These are phyloP conservation scores for Dreissena polymorpha DNA, from an alignment of 1,140 invertebrate genomes.

Conservation along the genomic window DNA sequence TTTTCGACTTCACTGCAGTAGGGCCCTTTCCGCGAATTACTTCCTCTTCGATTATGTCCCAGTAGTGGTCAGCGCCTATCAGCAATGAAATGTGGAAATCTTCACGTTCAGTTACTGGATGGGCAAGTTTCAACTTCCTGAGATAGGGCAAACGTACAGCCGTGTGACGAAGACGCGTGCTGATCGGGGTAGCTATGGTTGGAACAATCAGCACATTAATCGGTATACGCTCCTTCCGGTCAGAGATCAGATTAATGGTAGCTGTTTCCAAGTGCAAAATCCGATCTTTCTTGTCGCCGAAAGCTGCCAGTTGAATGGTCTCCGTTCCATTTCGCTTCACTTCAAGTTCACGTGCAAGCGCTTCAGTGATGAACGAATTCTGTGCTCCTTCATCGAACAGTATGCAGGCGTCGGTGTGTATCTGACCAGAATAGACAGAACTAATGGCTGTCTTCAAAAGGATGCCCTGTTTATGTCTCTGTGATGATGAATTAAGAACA, in stretches of 20 bases:
- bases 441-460: constrained; percentile 20
- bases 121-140: constrained; percentile 44
- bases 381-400: constrained; percentile 34
- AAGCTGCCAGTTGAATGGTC: constrained; percentile 4
- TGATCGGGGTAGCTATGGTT: constrained; percentile 26
- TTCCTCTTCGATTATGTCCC: constrained; percentile 14
- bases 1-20: constrained; percentile 42
- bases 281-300: background rate
- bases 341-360: constrained; percentile 27
- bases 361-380: constrained; percentile 29
- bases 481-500: constrained; percentile 1
- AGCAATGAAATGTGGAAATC: constrained; percentile 34
- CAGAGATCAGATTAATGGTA: background rate
- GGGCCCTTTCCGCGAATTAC: constrained; percentile 39
- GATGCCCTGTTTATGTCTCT: background rate
- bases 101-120: constrained; percentile 7
- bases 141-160: constrained; percentile 10
- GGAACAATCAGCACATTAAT: constrained; percentile 40
- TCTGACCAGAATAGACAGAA: too few species aligned
- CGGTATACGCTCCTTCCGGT: constrained; percentile 9
- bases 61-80: too few species aligned
- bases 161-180: background rate
- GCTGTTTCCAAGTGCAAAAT: constrained; percentile 9
- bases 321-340: background rate
- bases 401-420: background rate